A percentile compares a stretch with the other conserved stretches of the same genome.
phyloP scores from a whole-genome alignment of 2,888 invertebrate species.

The Drosophila nr. medialis region DNA sequence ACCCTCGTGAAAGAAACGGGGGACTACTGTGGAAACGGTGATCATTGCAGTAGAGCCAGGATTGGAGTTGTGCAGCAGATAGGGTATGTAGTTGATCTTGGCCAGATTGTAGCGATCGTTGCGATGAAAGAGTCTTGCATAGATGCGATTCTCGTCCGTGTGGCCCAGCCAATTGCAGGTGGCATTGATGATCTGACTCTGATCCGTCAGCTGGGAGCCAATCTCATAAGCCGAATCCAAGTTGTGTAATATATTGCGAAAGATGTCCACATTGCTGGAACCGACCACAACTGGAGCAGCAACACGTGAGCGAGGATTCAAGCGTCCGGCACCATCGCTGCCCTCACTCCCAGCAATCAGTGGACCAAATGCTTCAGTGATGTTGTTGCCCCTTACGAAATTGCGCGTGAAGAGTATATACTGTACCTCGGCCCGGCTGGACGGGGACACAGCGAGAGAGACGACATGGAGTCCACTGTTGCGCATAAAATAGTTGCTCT shows the following conservation, averaged over 20 bases:
- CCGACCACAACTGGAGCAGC: conserved; percentile 96
- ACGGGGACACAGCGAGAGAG: conserved; percentile 94
- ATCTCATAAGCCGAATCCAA: conserved; percentile 96
- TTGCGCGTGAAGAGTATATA: conserved; percentile 94
- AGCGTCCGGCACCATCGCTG: conserved; percentile 86
- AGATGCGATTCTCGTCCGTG: conserved; percentile 90
- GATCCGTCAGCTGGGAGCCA: conserved; percentile 97
- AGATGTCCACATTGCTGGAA: conserved; percentile 95
- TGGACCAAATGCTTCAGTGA: conserved; percentile 93
- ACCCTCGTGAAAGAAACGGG: conserved; percentile 90
- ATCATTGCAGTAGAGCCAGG: conserved; percentile 94
- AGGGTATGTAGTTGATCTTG: conserved; percentile 95
- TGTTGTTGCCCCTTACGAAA: conserved; percentile 93
- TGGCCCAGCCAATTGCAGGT: conserved; percentile 97
- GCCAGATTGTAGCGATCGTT: conserved; percentile 98
- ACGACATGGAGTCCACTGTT: conserved; percentile 96
- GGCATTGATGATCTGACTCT: conserved; percentile 96
- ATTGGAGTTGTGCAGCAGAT: conserved; percentile 94
- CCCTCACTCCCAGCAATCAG: conserved; percentile 84
- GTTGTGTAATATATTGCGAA: conserved; percentile 96
- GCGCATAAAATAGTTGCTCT: conserved; percentile 94
- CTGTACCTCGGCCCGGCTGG: conserved; percentile 92
- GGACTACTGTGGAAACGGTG: conserved; percentile 90
- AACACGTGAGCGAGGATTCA: conserved; percentile 95
- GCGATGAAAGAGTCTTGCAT: conserved; percentile 91